phyloP scores from a whole-genome alignment of 2,113 vertebrate species.

The Otocyon megalotis region DNA sequence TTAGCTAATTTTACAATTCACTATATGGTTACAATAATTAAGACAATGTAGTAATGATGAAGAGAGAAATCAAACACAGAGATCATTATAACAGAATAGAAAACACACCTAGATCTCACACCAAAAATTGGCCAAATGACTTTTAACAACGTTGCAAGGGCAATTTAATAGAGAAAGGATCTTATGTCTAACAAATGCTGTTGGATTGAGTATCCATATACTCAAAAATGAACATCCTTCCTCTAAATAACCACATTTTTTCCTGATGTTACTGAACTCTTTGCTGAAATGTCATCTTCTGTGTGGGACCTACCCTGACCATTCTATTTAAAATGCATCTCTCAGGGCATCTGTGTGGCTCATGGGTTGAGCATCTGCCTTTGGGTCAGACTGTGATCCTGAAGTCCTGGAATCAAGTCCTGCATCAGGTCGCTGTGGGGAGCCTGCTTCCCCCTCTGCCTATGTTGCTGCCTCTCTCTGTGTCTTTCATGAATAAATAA shows the following conservation, averaged over 20 bases:
- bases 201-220: not conserved
- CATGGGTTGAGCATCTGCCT: too few species aligned
- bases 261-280: not conserved
- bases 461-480: too few species aligned
- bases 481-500: too few species aligned
- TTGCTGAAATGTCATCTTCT: not conserved
- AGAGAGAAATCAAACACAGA: not conserved
- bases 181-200: not conserved
- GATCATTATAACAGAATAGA: not conserved
- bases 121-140: not conserved
- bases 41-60: not conserved
- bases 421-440: too few species aligned
- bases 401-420: too few species aligned
- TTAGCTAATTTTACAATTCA: not conserved
- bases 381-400: too few species aligned
- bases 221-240: not conserved
- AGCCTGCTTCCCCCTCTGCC: too few species aligned
- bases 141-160: not conserved
- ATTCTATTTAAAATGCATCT: constrained; percentile 22
- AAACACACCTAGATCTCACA: not conserved
- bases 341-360: not conserved
- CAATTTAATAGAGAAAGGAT: not conserved
- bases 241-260: not conserved
- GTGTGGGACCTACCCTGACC: not conserved
- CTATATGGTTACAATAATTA: not conserved